Percentiles rank a stretch among this genome's conserved stretches.
These are phyloP conservation scores for Hormaphis cornu DNA, from an alignment of 1,140 invertebrate species.

Conservation along the genomic window DNA sequence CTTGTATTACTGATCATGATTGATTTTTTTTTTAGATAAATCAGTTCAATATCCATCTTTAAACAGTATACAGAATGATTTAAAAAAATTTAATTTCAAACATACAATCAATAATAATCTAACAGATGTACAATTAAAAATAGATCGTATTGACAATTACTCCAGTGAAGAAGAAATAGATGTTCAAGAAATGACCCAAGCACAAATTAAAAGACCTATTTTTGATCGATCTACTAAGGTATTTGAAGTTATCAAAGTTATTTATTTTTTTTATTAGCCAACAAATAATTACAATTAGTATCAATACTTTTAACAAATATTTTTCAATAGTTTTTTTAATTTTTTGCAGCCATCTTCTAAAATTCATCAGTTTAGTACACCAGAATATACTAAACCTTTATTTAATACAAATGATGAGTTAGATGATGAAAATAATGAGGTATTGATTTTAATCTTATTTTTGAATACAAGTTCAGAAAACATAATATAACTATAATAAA, in stretches of 20 bases:
- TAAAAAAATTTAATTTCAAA: not conserved
- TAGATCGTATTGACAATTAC: not conserved
- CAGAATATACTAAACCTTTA: constrained; percentile 9
- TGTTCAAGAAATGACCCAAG: not conserved
- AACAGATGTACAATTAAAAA: not conserved
- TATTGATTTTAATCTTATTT: not conserved
- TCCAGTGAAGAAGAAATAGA: constrained; percentile 7
- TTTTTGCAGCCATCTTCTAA: not conserved
- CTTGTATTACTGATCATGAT: too few species aligned
- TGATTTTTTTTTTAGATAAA: not conserved
- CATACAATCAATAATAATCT: not conserved
- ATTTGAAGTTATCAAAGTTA: not conserved
- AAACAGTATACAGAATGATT: not conserved
- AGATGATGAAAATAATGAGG: constrained; percentile 9
- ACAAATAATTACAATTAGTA: not conserved
- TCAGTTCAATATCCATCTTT: constrained; percentile 4
- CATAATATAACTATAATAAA: not conserved
- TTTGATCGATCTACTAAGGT: constrained; percentile 27
- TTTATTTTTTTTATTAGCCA: not conserved
- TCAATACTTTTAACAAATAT: not conserved
- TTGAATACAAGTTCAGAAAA: not conserved
- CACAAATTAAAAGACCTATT: not conserved
- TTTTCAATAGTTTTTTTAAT: too few species aligned
- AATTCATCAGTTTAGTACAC: not conserved
- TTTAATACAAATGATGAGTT: constrained; percentile 1